These are phyloP conservation scores for Pomatostomus ruficeps DNA, from an alignment of 2,113 vertebrate genomes.

Conservation along the genomic window DNA sequence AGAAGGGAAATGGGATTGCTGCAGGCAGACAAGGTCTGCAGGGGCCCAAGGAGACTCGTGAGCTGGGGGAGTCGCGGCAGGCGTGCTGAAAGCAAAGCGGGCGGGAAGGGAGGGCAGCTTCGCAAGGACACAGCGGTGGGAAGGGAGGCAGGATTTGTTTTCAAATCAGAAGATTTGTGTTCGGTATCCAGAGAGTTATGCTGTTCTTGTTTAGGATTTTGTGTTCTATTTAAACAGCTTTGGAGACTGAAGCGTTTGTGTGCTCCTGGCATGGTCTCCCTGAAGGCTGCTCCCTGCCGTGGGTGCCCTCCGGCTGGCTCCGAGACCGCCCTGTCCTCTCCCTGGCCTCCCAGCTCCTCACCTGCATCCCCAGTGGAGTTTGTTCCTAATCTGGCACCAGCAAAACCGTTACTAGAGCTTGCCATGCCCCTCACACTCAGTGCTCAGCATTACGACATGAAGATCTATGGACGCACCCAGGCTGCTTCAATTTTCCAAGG, in stretches of 20 bases:
- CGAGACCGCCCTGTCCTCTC: rapidly evolving
- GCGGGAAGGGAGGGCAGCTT: background rate
- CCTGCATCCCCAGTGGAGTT: background rate
- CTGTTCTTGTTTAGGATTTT: background rate
- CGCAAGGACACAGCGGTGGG: background rate
- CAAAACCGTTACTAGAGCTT: background rate
- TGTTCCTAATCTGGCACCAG: background rate
- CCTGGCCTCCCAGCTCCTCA: background rate
- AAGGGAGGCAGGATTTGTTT: background rate
- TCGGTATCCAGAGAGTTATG: background rate
- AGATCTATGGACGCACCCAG: background rate
- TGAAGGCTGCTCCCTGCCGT: background rate
- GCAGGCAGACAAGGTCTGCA: background rate
- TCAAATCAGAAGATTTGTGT: background rate
- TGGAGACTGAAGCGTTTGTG: background rate
- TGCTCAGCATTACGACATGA: background rate
- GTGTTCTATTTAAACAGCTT: background rate
- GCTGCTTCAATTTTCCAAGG: background rate
- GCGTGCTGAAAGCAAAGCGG: background rate
- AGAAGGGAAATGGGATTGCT: background rate
- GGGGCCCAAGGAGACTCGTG: rapidly evolving
- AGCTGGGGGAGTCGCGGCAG: rapidly evolving
- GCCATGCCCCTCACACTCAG: background rate
- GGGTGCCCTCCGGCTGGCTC: background rate
- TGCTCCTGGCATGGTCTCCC: background rate